A percentile compares a stretch with the other conserved stretches of the same genome.
phyloP scores from a whole-genome alignment of 2,888 invertebrate species.

The Bhutanitis thaidina region DNA sequence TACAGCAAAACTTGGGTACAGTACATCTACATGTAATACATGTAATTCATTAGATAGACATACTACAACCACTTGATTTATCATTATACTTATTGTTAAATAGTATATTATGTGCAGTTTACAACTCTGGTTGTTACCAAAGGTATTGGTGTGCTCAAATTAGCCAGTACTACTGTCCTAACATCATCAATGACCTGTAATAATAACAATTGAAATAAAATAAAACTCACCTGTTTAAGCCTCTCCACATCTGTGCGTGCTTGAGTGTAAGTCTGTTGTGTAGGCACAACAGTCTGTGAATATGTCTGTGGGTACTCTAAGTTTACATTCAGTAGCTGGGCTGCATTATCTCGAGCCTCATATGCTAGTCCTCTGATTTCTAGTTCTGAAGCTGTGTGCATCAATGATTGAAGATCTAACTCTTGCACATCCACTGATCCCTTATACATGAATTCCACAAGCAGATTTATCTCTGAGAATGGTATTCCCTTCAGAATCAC shows the following conservation, averaged over 20 bases:
- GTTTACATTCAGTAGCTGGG: conserved; percentile 75
- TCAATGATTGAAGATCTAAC: conserved; percentile 81
- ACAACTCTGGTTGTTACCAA: too few species aligned
- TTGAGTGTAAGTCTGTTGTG: conserved; percentile 47
- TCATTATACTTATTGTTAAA: too few species aligned
- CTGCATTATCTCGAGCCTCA: conserved; percentile 78
- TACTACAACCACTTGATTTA: too few species aligned
- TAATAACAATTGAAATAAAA: too few species aligned
- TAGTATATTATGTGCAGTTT: too few species aligned
- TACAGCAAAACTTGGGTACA: too few species aligned
- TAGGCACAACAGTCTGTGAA: conserved; percentile 45
- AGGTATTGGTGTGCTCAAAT: too few species aligned
- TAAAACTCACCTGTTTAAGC: conserved; percentile 72
- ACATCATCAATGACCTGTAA: too few species aligned
- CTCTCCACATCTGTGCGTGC: conserved; percentile 70
- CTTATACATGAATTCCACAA: conserved; percentile 86
- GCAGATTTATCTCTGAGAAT: conserved; percentile 82
- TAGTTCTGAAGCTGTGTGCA: conserved; percentile 84
- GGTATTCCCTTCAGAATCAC: conserved; percentile 84
- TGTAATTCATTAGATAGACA: too few species aligned
- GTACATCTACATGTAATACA: too few species aligned
- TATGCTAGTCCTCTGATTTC: conserved; percentile 83
- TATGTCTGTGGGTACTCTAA: conserved; percentile 68
- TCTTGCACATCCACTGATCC: conserved; percentile 84
- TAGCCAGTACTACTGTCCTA: too few species aligned